Evolutionary conservation across 2,113 vertebrate genomes (phyloP).

Genomic region (Hypomesus transpacificus): DNA sequence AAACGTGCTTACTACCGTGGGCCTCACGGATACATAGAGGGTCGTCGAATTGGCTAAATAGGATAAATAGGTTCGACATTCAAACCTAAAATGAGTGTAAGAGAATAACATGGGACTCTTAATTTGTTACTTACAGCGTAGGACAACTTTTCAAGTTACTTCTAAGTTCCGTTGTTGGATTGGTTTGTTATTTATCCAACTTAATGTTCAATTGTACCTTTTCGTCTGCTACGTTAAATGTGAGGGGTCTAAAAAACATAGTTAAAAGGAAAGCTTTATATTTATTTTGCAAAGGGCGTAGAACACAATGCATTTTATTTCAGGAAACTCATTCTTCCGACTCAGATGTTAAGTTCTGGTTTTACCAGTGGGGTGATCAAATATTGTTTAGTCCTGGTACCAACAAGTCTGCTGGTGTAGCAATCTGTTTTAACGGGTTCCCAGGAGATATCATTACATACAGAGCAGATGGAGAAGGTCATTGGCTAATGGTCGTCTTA

Average conservation of each 20-base stretch:
- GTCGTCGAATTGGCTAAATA: not conserved
- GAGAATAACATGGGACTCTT: not conserved
- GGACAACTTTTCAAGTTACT: not conserved
- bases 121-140: not conserved
- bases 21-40: not conserved
- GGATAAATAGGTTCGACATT: not conserved
- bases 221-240: too few relatives aligned
- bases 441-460: too few relatives aligned
- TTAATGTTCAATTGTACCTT: too few relatives aligned
- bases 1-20: not conserved
- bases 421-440: too few relatives aligned
- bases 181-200: not conserved
- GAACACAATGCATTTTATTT: not conserved
- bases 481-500: too few relatives aligned
- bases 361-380: not conserved
- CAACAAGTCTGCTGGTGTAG: too few relatives aligned
- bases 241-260: too few relatives aligned
- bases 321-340: conserved; percentile 7
- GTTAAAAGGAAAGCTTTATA: too few relatives aligned
- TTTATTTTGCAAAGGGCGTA: too few relatives aligned
- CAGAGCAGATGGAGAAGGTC: too few relatives aligned
- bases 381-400: too few relatives aligned
- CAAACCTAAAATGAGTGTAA: not conserved
- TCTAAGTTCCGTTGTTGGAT: not conserved
- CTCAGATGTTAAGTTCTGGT: not conserved